Percentiles rank a stretch among this genome's conserved stretches.
Evolutionary conservation across 2,113 vertebrate genomes (phyloP).

Genomic region (Camelus dromedarius): DNA sequence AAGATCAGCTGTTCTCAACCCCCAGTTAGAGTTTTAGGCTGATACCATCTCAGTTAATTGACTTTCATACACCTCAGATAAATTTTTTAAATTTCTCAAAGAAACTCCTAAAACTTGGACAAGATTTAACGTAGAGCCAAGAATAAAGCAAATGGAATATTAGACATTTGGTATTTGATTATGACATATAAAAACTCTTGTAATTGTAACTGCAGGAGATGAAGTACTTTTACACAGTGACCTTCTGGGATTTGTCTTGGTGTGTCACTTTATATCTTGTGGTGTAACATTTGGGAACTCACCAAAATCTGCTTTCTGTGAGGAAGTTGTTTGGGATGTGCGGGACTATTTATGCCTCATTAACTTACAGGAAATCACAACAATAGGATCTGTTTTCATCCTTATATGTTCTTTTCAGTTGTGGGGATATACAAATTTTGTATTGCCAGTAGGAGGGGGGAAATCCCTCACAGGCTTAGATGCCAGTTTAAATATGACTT

Average conservation of each 20-base stretch:
- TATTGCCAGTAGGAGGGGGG: background rate
- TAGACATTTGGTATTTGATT: slow-evolving; percentile 5
- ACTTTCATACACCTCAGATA: background rate
- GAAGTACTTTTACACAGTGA: background rate
- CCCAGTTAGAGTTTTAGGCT: background rate
- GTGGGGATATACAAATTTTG: background rate
- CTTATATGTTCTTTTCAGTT: background rate
- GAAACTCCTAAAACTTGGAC: background rate
- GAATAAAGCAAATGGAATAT: background rate
- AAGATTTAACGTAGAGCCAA: background rate
- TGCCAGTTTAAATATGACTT: slow-evolving; percentile 3
- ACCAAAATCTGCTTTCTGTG: background rate
- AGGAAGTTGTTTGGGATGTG: background rate
- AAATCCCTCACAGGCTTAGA: background rate
- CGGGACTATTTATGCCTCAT: background rate
- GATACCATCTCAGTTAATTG: background rate
- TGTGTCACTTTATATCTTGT: background rate
- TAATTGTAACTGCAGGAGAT: background rate
- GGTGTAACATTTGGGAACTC: background rate
- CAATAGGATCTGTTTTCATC: background rate
- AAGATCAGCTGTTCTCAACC: background rate
- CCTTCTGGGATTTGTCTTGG: background rate
- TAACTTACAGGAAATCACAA: background rate
- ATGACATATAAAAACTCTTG: background rate
- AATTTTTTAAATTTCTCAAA: slow-evolving; percentile 1